Conservation (phyloP, 2,797 vertebrate species). For the Gymnocypris eckloni region DNA sequence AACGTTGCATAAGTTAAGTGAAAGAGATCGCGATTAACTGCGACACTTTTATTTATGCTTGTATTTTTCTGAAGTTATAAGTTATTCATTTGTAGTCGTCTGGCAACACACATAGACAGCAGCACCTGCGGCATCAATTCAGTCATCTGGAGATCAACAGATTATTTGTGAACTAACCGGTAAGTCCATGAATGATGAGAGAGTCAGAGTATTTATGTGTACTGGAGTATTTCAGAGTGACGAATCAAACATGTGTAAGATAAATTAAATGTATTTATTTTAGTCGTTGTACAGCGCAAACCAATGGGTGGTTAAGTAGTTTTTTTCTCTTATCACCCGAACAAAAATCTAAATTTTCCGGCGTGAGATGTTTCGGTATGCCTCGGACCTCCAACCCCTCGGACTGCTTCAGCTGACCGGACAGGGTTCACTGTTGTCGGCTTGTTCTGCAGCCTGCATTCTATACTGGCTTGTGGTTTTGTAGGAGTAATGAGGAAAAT, state of each 20-base stretch:
- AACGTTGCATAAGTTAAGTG: neutral
- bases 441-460: no score
- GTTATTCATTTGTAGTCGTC: neutral
- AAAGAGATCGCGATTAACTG: neutral
- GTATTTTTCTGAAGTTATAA: neutral
- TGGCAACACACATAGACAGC: constrained; percentile 8
- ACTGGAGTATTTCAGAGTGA: neutral
- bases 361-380: no score
- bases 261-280: neutral
- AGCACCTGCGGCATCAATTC: neutral
- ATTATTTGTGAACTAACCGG: constrained; percentile 11
- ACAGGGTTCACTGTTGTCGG: neutral
- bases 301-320: neutral
- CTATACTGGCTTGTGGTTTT: neutral
- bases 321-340: neutral
- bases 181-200: constrained; percentile 13
- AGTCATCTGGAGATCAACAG: constrained; percentile 4
- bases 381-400: neutral
- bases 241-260: neutral
- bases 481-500: neutral
- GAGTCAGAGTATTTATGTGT: neutral
- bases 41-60: neutral
- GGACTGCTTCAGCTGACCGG: neutral
- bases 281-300: neutral
- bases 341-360: neutral